phyloP scores from a whole-genome alignment of 2,113 vertebrate genomes.

The Hippocampus barbouri region DNA sequence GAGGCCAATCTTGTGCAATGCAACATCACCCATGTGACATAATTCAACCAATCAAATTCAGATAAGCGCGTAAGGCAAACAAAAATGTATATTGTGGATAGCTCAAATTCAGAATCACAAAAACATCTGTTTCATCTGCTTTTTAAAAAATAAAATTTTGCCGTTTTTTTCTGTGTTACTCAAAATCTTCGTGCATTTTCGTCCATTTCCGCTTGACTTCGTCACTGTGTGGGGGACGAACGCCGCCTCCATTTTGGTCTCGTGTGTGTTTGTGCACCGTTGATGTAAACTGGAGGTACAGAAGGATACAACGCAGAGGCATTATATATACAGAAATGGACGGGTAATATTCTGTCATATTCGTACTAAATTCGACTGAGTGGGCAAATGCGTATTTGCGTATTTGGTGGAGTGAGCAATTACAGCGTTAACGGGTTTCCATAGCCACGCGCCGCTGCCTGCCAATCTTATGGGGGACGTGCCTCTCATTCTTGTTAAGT shows the following conservation, averaged over 20 bases:
- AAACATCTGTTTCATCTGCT: too few species aligned
- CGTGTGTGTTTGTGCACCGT: slow-evolving; percentile 27
- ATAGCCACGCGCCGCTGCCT: slow-evolving; percentile 52
- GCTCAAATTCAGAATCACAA: too few species aligned
- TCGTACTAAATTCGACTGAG: rapidly evolving
- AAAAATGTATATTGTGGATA: too few species aligned
- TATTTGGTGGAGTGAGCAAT: neutral
- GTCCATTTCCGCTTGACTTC: slow-evolving; percentile 43
- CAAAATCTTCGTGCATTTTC: slow-evolving; percentile 5
- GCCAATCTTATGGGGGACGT: slow-evolving; percentile 12
- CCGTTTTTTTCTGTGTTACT: neutral
- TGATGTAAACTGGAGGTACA: slow-evolving; percentile 23
- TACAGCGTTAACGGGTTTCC: slow-evolving; percentile 27
- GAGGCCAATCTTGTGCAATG: too few species aligned
- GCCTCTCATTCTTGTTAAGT: slow-evolving; percentile 31
- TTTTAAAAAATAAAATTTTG: too few species aligned
- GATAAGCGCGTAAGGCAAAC: too few species aligned
- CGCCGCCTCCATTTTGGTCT: slow-evolving; percentile 60
- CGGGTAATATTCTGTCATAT: slow-evolving; percentile 48
- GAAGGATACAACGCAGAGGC: slow-evolving; percentile 17
- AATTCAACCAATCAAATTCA: too few species aligned
- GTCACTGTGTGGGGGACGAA: neutral
- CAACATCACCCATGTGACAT: too few species aligned
- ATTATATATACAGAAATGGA: slow-evolving; percentile 55
- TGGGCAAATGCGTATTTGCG: neutral